Base-by-base conservation (phyloP, 2,797 vertebrate genomes). In the Pantherophis vulpinus region DNA sequence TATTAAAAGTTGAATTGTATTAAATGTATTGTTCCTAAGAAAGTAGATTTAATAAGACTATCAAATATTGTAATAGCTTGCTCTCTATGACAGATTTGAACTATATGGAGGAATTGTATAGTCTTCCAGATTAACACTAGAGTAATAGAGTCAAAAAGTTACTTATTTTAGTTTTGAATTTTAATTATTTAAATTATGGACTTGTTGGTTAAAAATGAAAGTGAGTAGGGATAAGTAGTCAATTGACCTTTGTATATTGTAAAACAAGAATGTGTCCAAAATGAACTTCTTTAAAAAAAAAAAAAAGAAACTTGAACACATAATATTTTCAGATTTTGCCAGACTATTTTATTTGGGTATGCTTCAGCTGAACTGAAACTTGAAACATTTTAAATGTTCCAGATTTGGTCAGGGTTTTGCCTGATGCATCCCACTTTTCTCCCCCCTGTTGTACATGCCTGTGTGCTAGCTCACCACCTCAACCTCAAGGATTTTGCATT, bases 21-120 rank as follows among this genome's bases (percentile, higher is more conserved):
- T 90, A 74, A 42, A 23, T 23, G 20, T 23, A 42, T 23, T 47
- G 74, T 47, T 54, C 16, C 13, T 87, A 5, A 87, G 27, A 51
- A 83, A 83, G 74, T 70, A 47, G 29, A 47, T 56, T 1, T 58
- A 29, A 8, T 51, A 88, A 79, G 27, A 27, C 74, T 25, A 25
- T 47, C 42, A 23, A 83, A 51, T 90, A 11, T 16, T 59, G 5
- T 59, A 89, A 12, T 47, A 83, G 74, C 42, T 25, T 83, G 91
- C 18, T 91, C 70, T 95, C 95, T 70, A 6, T n/a, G 6, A 18
- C 7, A 93, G n/a, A 95, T 92, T 93, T 93, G 63, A 91, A 92
- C 55, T 18, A 14, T 93, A 16, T 23, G 0, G 58, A 5, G 11
- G 29, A 86, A 2, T 32, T 91, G 2, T 3, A 29, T 87, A n/a